Evolutionary conservation across 2,797 vertebrate genomes (phyloP).

Genomic region (Sphaeramia orbicularis): DNA sequence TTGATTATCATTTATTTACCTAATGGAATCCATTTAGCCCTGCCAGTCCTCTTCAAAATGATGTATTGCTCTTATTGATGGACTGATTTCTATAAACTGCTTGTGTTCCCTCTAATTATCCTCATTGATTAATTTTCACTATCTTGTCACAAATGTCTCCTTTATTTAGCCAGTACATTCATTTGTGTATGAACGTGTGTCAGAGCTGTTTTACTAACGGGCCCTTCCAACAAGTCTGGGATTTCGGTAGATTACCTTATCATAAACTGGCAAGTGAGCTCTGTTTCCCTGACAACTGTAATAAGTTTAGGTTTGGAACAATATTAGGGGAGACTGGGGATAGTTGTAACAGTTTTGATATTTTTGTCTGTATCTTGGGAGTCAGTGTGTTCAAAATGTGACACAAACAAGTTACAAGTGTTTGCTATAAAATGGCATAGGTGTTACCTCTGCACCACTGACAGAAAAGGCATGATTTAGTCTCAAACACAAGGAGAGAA

Average conservation of each 20-base stretch:
- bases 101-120: constrained; percentile 83
- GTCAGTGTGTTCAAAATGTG: too few relatives aligned
- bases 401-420: too few relatives aligned
- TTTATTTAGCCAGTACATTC: constrained; percentile 58
- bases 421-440: too few relatives aligned
- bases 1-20: constrained; percentile 87
- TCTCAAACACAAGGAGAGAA: too few relatives aligned
- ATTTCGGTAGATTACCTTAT: constrained; percentile 4
- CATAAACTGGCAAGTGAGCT: background rate
- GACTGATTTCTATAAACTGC: constrained; percentile 76
- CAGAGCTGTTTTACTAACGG: constrained; percentile 6
- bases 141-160: constrained; percentile 79
- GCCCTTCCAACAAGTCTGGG: background rate
- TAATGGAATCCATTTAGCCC: constrained; percentile 76
- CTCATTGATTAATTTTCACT: constrained; percentile 80
- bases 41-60: constrained; percentile 80
- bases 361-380: too few relatives aligned
- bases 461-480: too few relatives aligned
- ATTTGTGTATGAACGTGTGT: background rate
- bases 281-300: constrained; percentile 7
- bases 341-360: too few relatives aligned
- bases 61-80: constrained; percentile 82
- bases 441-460: too few relatives aligned
- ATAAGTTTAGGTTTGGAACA: constrained; percentile 1
- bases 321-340: too few relatives aligned